Percentiles rank a stretch among this genome's conserved stretches.
Conservation (phyloP, 1,140 invertebrate species). For the Anthonomus grandis region DNA sequence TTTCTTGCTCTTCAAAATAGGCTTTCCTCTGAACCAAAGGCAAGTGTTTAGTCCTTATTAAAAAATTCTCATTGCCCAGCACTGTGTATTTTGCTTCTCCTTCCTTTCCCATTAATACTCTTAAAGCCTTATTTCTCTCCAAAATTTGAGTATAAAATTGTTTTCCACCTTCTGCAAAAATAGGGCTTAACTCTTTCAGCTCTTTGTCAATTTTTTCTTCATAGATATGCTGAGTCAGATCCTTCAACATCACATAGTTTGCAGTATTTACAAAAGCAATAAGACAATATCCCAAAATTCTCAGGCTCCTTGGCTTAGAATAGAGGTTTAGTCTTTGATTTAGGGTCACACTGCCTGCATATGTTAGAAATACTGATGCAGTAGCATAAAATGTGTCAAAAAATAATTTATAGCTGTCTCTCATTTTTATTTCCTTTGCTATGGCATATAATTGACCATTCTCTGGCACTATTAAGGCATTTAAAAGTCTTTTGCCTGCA, state of each 20-base stretch:
- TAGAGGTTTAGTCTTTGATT: conserved; percentile 58
- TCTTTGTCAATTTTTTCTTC: conserved; percentile 62
- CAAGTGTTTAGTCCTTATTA: conserved; percentile 59
- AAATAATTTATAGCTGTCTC: conserved; percentile 55
- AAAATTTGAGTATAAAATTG: conserved; percentile 73
- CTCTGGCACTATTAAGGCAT: conserved; percentile 66
- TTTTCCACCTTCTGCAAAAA: conserved; percentile 67
- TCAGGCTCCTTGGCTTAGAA: conserved; percentile 50
- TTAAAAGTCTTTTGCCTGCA: conserved; percentile 57
- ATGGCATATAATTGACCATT: conserved; percentile 76
- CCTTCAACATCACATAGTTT: conserved; percentile 62
- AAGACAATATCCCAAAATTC: conserved; percentile 57
- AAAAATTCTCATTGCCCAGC: conserved; percentile 66
- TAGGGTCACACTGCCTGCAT: conserved; percentile 51
- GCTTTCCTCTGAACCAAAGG: conserved; percentile 61
- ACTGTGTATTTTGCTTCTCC: conserved; percentile 59
- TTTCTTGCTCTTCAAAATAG: conserved; percentile 59
- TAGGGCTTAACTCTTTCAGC: conserved; percentile 56
- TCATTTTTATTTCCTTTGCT: conserved; percentile 64
- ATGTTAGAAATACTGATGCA: conserved; percentile 50
- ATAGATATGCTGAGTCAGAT: conserved; percentile 57
- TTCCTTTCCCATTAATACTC: conserved; percentile 60
- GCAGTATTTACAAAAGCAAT: conserved; percentile 57
- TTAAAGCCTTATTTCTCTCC: conserved; percentile 67
- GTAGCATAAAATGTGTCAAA: conserved; percentile 54